Conservation (phyloP, 2,113 vertebrate species). For the Larimichthys crocea region DNA sequence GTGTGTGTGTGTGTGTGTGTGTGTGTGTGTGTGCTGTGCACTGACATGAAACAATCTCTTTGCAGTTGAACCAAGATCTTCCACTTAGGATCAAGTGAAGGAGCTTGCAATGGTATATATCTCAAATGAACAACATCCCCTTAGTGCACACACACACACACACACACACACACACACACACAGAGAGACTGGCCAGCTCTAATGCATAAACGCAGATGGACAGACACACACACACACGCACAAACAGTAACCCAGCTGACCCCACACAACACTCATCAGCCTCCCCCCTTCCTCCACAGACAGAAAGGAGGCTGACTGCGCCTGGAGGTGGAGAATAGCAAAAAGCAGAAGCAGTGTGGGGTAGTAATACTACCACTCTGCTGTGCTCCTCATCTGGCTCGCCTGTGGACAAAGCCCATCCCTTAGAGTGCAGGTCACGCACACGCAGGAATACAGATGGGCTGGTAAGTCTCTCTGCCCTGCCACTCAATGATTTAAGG, state of each 20-base stretch:
- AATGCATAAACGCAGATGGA: conserved; percentile 9
- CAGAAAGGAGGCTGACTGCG: conserved; percentile 33
- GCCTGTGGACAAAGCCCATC: conserved; percentile 72
- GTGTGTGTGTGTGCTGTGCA: conserved; percentile 4
- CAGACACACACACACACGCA: not conserved
- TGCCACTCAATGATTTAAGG: conserved; percentile 73
- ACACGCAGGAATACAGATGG: conserved; percentile 75
- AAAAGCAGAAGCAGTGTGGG: conserved; percentile 38
- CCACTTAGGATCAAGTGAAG: conserved; percentile 5
- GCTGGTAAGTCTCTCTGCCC: conserved; percentile 56
- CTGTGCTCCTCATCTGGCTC: conserved; percentile 70
- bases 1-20: no score
- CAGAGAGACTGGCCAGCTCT: not conserved
- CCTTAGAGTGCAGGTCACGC: conserved; percentile 79
- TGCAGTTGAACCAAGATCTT: conserved; percentile 6
- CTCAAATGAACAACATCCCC: conserved; percentile 11
- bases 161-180: not conserved
- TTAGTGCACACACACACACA: not conserved
- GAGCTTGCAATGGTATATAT: not conserved
- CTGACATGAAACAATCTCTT: conserved; percentile 19
- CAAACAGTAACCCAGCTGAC: conserved; percentile 17
- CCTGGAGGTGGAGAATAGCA: conserved; percentile 48
- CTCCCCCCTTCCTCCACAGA: conserved; percentile 37
- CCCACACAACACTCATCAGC: conserved; percentile 37
- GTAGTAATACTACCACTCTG: conserved; percentile 55